A percentile compares a stretch with the other conserved stretches of the same genome.
These are phyloP conservation scores for Elgaria multicarinata DNA, from an alignment of 2,113 vertebrate genomes.

Conservation along the genomic window DNA sequence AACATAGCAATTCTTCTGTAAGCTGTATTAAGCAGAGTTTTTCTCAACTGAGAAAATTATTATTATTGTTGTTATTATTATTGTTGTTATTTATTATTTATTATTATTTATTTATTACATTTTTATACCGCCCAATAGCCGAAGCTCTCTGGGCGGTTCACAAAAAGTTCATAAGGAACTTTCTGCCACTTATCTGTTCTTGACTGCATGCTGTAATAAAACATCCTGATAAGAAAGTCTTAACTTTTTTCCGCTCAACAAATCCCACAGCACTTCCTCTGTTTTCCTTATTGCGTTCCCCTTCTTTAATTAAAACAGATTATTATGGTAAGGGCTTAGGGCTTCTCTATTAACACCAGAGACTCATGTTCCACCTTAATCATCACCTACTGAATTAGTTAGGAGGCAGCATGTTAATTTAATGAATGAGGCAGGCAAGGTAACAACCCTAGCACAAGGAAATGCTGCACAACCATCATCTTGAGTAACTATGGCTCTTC, in stretches of 20 bases:
- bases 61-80: no score
- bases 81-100: no score
- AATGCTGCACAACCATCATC: not conserved
- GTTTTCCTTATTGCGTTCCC: not conserved
- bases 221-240: not conserved
- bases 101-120: no score
- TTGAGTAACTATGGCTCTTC: not conserved
- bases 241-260: not conserved
- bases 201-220: fast-evolving
- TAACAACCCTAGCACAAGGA: not conserved
- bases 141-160: no score
- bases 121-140: no score
- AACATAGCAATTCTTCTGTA: not conserved
- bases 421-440: not conserved
- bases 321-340: not conserved
- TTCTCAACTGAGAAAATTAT: not conserved
- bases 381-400: not conserved
- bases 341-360: not conserved
- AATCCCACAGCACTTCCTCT: not conserved
- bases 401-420: not conserved
- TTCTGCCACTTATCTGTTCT: fast-evolving
- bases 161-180: no score
- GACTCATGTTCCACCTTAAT: not conserved
- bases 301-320: not conserved
- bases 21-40: not conserved